These are phyloP conservation scores for Phoeniculus purpureus DNA, from an alignment of 2,797 vertebrate species.

Conservation along the genomic window DNA sequence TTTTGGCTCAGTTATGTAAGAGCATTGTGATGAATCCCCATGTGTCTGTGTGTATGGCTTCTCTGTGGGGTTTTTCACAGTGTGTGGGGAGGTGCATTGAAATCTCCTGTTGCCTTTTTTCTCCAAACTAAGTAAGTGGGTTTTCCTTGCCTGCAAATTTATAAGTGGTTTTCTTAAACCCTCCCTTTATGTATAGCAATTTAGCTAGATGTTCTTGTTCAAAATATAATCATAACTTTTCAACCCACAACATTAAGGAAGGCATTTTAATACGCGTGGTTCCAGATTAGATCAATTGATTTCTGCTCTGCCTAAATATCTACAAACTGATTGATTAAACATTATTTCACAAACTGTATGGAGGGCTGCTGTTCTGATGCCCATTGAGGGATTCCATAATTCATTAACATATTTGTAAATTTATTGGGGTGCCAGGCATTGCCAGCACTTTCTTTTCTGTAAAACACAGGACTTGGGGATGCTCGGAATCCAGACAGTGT, in stretches of 20 bases:
- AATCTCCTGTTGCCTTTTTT: too few species aligned
- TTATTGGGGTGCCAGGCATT: not conserved
- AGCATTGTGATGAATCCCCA: too few species aligned
- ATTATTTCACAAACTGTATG: not conserved
- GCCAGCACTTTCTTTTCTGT: not conserved
- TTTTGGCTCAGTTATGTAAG: too few species aligned
- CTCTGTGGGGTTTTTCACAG: too few species aligned
- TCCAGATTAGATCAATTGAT: not conserved
- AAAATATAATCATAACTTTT: too few species aligned
- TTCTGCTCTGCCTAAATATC: not conserved
- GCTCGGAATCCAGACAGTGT: not conserved
- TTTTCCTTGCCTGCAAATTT: too few species aligned
- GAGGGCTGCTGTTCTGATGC: not conserved
- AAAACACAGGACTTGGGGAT: not conserved
- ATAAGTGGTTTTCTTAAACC: too few species aligned
- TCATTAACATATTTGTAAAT: not conserved
- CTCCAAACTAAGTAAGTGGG: too few species aligned
- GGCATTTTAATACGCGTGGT: fast-evolving
- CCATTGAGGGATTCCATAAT: not conserved
- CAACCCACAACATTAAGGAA: not conserved
- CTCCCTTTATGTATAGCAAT: too few species aligned
- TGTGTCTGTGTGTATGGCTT: too few species aligned
- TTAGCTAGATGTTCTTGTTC: too few species aligned
- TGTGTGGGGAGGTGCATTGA: too few species aligned
- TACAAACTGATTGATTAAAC: not conserved